Base-by-base conservation (phyloP, 2,113 vertebrate genomes). In the Eubucco bourcierii region DNA sequence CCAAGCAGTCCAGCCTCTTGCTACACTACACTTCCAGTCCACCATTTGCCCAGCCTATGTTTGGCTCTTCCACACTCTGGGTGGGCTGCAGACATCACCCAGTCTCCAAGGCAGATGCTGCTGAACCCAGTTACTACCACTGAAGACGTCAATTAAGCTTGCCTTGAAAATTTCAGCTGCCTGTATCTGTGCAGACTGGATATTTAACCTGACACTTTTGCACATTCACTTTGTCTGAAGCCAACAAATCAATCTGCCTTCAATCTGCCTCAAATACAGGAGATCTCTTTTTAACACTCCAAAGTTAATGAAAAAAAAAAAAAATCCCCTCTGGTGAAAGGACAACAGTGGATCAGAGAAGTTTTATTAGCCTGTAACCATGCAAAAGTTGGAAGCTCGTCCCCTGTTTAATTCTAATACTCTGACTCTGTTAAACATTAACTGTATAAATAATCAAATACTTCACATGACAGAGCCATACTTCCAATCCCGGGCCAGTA, bases 391-490 rank as follows among this genome's bases (percentile, higher is more conserved):
- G 94, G 89, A 96, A 95, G 84, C 74, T 92, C 33, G 1, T 93
- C 80, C 58, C 52, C 67, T 91, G 82, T 92, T 95, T 94, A 94
- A 95, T 95, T 95, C 94, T 96, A 93, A 93, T 90, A 95, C 75
- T 94, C 85, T 8, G 14, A 86, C 84, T 95, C 95, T 97, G 95
- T 95, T 94, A 96, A 93, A 93, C 87, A 95, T 97, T 95, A 97
- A 96, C 94, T 80, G 66, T 90, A 90, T 91, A 97, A 97, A 96
- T 96, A 96, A 96, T 94, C 90, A 95, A 90, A 96, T 93, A 91
- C 84, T 96, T 94, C 91, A 95, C 81, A 89, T 91, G 95, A 95
- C 91, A 92, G 87, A 95, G 56, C 78, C 91, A 92, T 72, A 92
- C 81, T 94, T 92, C 81, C 95, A 96, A 96, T 95, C 77, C 91